Evolutionary conservation across 2,888 invertebrate species (phyloP).

Genomic region (Spilosoma lubricipeda): DNA sequence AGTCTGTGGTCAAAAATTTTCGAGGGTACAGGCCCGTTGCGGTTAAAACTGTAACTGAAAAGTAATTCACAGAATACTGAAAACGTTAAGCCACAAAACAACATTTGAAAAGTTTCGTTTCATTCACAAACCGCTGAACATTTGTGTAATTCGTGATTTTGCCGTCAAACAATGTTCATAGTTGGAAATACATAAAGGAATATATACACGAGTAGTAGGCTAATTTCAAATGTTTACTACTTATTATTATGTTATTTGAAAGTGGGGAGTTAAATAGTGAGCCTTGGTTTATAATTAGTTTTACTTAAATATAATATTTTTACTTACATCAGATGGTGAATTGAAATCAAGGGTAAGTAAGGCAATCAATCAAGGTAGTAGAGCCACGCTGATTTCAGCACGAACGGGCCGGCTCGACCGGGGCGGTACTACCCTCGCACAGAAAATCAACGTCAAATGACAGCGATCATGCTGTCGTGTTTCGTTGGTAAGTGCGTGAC

Average conservation of each 20-base stretch:
- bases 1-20: constrained; percentile 40
- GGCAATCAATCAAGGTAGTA: no score
- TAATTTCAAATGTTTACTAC: constrained; percentile 13
- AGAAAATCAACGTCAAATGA: no score
- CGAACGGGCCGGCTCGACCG: no score
- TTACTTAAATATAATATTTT: no score
- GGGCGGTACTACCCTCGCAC: no score
- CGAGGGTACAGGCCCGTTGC: constrained; percentile 49
- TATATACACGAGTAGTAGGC: not conserved
- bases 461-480: no score
- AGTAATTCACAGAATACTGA: constrained; percentile 66
- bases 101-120: constrained; percentile 67
- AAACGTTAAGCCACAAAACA: constrained; percentile 67
- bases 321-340: not conserved
- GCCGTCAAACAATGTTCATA: constrained; percentile 53
- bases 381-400: no score
- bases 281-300: not conserved
- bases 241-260: not conserved
- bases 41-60: constrained; percentile 65
- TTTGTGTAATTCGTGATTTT: constrained; percentile 62
- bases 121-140: constrained; percentile 61
- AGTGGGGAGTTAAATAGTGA: not conserved
- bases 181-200: constrained; percentile 15
- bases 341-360: no score
- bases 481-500: no score